These are phyloP conservation scores for Neodiprion lecontei DNA, from an alignment of 1,140 invertebrate genomes.

Conservation along the genomic window DNA sequence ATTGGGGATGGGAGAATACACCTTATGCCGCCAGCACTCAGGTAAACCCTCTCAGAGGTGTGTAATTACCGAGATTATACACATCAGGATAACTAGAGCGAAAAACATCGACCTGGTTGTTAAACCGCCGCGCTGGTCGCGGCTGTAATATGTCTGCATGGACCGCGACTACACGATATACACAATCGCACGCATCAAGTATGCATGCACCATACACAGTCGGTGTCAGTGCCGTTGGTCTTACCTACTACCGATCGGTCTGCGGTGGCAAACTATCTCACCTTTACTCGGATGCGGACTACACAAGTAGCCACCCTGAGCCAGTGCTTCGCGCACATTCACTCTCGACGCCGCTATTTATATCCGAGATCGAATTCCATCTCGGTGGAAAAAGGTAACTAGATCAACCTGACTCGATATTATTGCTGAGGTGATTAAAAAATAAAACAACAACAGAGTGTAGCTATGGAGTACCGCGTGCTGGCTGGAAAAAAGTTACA, in stretches of 20 bases:
- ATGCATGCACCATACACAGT: neutral
- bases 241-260: neutral
- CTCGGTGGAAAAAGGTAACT: conserved; percentile 34
- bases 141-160: conserved; percentile 38
- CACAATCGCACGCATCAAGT: neutral
- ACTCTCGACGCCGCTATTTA: conserved; percentile 35
- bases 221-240: neutral
- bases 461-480: no score
- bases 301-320: neutral
- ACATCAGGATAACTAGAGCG: conserved; percentile 56
- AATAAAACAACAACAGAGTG: no score
- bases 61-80: conserved; percentile 56
- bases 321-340: conserved; percentile 19
- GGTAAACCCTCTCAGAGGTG: conserved; percentile 34
- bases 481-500: no score
- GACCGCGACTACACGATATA: neutral
- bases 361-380: conserved; percentile 37
- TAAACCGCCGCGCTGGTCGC: conserved; percentile 38
- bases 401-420: conserved; percentile 28
- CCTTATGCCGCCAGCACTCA: conserved; percentile 17
- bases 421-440: no score
- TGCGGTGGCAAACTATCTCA: neutral
- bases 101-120: conserved; percentile 53
- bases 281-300: neutral
- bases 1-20: conserved; percentile 45